Evolutionary conservation across 2,113 vertebrate species (phyloP).

Genomic region (Podilymbus podiceps): DNA sequence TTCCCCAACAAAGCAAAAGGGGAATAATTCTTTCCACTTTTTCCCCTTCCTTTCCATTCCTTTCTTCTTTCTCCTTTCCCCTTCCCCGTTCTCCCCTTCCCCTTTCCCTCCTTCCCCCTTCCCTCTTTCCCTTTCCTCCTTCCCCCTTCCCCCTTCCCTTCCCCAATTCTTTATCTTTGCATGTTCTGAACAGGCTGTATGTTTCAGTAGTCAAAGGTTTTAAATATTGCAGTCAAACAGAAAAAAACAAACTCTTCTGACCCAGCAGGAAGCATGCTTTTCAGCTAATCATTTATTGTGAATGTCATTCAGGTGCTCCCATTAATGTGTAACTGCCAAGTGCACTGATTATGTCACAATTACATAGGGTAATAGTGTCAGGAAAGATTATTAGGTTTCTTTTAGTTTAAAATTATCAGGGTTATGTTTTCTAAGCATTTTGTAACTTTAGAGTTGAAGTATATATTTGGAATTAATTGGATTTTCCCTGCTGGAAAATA

Average conservation of each 20-base stretch:
- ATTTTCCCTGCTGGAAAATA: neutral
- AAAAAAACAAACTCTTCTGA: slow-evolving; percentile 29
- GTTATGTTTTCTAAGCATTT: neutral
- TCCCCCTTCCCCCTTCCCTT: neutral
- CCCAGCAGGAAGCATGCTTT: slow-evolving; percentile 21
- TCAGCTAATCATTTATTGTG: slow-evolving; percentile 37
- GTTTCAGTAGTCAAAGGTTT: slow-evolving; percentile 5
- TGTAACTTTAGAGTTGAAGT: neutral
- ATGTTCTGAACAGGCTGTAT: neutral
- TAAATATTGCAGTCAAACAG: slow-evolving; percentile 35
- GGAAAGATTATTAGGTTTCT: neutral
- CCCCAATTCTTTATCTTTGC: neutral
- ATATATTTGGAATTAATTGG: neutral
- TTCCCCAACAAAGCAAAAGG: neutral
- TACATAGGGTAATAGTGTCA: neutral
- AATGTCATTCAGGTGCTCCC: slow-evolving; percentile 37
- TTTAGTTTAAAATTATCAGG: slow-evolving; percentile 24
- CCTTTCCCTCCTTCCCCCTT: neutral
- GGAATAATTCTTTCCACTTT: neutral
- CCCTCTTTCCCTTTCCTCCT: neutral
- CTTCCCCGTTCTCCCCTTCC: neutral
- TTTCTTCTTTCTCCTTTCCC: neutral
- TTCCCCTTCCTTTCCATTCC: too few relatives aligned
- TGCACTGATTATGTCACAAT: slow-evolving; percentile 8
- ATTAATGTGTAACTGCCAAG: slow-evolving; percentile 37